These are phyloP conservation scores for Rutpela maculata DNA, from an alignment of 2,888 invertebrate genomes.

Conservation along the genomic window DNA sequence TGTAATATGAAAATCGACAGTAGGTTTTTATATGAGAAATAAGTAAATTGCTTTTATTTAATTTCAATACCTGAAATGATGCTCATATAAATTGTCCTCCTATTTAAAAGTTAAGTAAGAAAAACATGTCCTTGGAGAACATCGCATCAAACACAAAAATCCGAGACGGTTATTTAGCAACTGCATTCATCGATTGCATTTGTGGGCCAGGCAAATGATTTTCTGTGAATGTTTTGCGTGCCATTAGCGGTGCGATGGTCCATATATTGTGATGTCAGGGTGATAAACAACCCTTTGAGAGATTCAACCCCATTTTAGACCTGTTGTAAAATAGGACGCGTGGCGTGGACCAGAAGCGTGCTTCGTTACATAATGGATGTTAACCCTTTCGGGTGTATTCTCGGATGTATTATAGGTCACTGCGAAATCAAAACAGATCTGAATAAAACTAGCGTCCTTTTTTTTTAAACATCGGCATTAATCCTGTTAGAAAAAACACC, in stretches of 20 bases:
- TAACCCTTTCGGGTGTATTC: slow-evolving; percentile 24
- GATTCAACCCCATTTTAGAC: slow-evolving; percentile 31
- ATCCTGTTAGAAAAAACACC: background rate
- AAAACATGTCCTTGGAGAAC: no score
- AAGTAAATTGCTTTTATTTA: no score
- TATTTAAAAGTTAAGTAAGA: no score
- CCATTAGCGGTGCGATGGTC: slow-evolving; percentile 11
- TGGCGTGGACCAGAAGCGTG: slow-evolving; percentile 29
- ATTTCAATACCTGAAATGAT: no score
- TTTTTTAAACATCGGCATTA: background rate
- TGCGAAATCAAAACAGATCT: slow-evolving; percentile 17
- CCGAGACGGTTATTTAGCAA: no score
- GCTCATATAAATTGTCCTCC: no score
- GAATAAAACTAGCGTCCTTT: background rate
- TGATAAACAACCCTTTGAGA: slow-evolving; percentile 34
- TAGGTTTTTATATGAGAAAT: no score
- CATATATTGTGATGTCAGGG: slow-evolving; percentile 23
- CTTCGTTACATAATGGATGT: slow-evolving; percentile 24
- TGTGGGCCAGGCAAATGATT: background rate
- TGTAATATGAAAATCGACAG: no score
- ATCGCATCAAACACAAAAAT: no score
- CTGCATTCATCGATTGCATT: background rate
- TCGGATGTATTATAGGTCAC: slow-evolving; percentile 19
- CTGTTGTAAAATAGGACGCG: slow-evolving; percentile 19
- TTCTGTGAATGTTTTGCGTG: slow-evolving; percentile 25